Percentiles rank a stretch among this genome's conserved stretches.
Conservation (phyloP, 2,113 vertebrate species). For the Aldabrachelys gigantea region DNA sequence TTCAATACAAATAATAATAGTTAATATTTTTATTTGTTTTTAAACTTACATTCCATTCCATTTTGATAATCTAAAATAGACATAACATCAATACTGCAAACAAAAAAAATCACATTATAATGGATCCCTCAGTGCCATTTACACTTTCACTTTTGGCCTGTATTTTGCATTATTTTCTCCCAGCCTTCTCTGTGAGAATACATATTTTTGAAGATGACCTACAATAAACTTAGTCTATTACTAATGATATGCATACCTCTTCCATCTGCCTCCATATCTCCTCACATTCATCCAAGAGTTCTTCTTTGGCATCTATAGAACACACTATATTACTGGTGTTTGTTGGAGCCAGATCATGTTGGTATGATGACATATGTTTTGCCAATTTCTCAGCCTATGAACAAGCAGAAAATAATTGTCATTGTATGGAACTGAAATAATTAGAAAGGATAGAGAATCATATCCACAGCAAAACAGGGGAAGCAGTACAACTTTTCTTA, state of each 20-base stretch:
- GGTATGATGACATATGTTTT: slow-evolving; percentile 47
- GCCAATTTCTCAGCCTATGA: slow-evolving; percentile 30
- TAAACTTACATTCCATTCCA: not conserved
- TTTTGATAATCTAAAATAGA: not conserved
- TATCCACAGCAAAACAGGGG: not conserved
- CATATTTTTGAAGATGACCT: not conserved
- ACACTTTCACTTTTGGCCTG: not conserved
- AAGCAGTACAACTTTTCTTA: not conserved
- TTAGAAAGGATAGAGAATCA: not conserved
- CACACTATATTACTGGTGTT: not conserved
- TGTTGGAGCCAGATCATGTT: slow-evolving; percentile 44
- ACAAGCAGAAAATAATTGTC: slow-evolving; percentile 15
- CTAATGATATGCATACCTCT: slow-evolving; percentile 70
- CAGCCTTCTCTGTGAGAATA: not conserved
- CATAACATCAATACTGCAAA: not conserved
- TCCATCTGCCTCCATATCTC: slow-evolving; percentile 73
- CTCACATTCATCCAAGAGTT: slow-evolving; percentile 74
- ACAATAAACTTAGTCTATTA: not conserved
- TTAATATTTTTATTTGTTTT: not conserved
- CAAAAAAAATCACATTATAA: not conserved
- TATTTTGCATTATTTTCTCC: not conserved
- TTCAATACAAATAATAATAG: not conserved
- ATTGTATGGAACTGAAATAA: not conserved
- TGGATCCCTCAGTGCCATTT: not conserved
- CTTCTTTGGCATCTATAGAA: slow-evolving; percentile 21